Base-by-base conservation (phyloP, 2,113 vertebrate genomes). In the Clarias gariepinus region DNA sequence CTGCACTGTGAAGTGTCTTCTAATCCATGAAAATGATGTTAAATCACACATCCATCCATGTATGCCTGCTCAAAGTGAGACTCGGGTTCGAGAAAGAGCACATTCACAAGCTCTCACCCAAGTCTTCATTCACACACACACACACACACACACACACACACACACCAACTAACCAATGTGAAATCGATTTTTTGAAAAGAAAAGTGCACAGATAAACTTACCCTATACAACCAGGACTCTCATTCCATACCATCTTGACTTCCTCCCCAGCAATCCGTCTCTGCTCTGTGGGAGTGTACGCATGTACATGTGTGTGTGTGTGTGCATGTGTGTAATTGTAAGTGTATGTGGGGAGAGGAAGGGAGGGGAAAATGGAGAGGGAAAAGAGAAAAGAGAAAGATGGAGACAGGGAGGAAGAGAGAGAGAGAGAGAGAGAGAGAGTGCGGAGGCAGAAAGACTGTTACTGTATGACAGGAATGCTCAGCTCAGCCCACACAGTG, bases 401-500 rank as follows among this genome's bases (percentile, higher is more conserved):
- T 41, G 77, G 57, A 79, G 73, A 57, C 74, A 68, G 74, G 83
- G 78, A 78, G 84, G 83, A 82, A 78, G 84, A 84, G 86, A 88
- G 77, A 78, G 87, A 78, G 84, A 84, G 86, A 88, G 77, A 78
- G 87, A 85, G 85, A 89, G 87, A 85, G 87, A 86, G 89, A 68
- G 83, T 57, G 86, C 82, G 84, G 88, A 87, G 86, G 87, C 85
- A 91, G 87, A 85, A 84, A 91, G 86, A 88, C 87, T 88, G 87
- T 85, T 88, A 90, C 89, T 91, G 84, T 91, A 91, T 90, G 86
- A 88, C 88, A 91, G 85, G 89, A 91, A 89, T 90, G 88, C 90
- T 90, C 89, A 88, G 89, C 81, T 90, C 89, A 87, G 90, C 90
- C 90, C 90, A 91, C 89, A 88, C 90, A 91, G 88, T 86, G 90